Evolutionary conservation across 2,888 invertebrate species (phyloP).

Genomic region (Zele albiditarsus): DNA sequence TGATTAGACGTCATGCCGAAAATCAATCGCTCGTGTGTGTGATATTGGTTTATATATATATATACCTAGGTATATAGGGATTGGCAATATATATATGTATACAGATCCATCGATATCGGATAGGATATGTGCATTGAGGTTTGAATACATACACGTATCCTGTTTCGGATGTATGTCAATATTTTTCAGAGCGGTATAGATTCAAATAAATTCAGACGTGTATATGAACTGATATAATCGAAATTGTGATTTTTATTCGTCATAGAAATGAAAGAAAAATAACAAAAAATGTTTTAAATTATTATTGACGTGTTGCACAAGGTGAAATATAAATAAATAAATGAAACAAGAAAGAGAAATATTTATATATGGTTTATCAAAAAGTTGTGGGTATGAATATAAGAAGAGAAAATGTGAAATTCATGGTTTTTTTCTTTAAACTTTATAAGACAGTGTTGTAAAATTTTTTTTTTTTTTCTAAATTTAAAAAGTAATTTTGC

Average conservation of each 20-base stretch:
- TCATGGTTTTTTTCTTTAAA: neutral
- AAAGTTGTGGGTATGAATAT: neutral
- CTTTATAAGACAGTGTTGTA: neutral
- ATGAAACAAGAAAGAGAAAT: neutral
- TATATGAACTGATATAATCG: neutral
- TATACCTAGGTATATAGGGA: neutral
- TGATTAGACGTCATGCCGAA: conserved; percentile 1
- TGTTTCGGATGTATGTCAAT: conserved; percentile 2
- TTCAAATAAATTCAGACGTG: neutral
- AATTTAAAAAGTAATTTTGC: neutral
- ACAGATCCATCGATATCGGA: neutral
- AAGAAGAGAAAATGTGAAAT: neutral
- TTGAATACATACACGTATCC: neutral
- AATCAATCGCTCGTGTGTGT: neutral
- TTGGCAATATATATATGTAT: neutral
- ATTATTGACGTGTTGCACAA: neutral
- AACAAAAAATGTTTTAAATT: neutral
- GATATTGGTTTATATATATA: neutral
- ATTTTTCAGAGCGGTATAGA: neutral
- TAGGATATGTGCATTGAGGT: neutral
- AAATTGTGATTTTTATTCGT: neutral
- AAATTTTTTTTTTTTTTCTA: neutral
- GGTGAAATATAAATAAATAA: neutral
- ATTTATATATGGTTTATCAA: neutral
- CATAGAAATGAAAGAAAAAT: neutral